Percentiles rank a stretch among this genome's conserved stretches.
phyloP scores from a whole-genome alignment of 2,113 vertebrate genomes.

The Capreolus pygargus region DNA sequence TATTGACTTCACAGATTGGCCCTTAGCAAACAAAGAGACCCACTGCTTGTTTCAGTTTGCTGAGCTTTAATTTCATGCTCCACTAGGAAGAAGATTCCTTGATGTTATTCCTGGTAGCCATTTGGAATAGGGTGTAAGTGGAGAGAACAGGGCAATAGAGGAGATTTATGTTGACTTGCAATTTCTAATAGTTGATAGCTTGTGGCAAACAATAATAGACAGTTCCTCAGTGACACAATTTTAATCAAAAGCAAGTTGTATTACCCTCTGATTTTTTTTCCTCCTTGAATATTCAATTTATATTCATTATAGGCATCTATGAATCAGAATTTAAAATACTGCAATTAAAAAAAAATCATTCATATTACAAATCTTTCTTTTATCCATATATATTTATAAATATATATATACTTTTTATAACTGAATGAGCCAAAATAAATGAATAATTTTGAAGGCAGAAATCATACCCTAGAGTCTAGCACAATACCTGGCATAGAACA shows the following conservation, averaged over 20 bases:
- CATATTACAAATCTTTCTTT: neutral
- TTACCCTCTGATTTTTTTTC: neutral
- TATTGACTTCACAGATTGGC: conserved; percentile 38
- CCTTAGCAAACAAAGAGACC: neutral
- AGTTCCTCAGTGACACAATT: conserved; percentile 45
- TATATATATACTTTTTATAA: neutral
- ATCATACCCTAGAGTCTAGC: neutral
- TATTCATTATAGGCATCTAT: neutral
- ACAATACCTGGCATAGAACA: neutral
- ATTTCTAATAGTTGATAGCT: conserved; percentile 41
- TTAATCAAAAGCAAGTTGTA: conserved; percentile 48
- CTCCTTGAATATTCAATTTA: neutral
- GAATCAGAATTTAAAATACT: neutral
- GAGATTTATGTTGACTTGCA: conserved; percentile 53
- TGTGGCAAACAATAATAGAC: conserved; percentile 50
- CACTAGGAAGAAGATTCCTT: conserved; percentile 60
- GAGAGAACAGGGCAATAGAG: conserved; percentile 32
- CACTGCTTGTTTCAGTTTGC: conserved; percentile 62
- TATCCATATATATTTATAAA: neutral
- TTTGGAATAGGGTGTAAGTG: neutral
- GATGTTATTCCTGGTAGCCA: conserved; percentile 60
- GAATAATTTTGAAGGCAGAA: neutral
- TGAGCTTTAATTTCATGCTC: conserved; percentile 76
- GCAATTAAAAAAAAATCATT: neutral
- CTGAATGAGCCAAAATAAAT: neutral